Percentiles rank a stretch among this genome's conserved stretches.
Evolutionary conservation across 1,140 invertebrate species (phyloP).

Genomic region (Drosophila oshimai): DNA sequence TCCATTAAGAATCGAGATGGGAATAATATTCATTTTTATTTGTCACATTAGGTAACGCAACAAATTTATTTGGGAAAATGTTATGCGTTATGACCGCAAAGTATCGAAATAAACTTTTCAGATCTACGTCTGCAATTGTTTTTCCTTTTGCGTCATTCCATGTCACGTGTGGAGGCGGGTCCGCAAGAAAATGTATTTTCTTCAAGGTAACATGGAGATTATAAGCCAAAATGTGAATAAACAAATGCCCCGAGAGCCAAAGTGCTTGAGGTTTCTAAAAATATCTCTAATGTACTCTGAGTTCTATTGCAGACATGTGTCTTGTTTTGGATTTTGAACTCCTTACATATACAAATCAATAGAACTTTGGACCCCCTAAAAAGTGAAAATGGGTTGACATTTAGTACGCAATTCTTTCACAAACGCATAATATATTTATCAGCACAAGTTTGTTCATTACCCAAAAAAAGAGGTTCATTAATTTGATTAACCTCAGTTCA

Average conservation of each 20-base stretch:
- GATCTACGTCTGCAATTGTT: conserved; percentile 39
- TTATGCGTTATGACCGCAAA: too few relatives aligned
- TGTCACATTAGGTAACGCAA: conserved; percentile 20
- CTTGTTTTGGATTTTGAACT: conserved; percentile 24
- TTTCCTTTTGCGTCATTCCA: conserved; percentile 44
- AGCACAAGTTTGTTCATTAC: not conserved
- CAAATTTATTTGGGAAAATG: conserved; percentile 9
- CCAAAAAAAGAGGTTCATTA: not conserved
- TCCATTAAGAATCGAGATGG: conserved; percentile 3
- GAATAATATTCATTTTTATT: not conserved
- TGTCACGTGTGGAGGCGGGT: conserved; percentile 49
- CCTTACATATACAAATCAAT: not conserved
- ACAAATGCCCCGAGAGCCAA: conserved; percentile 9
- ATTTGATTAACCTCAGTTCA: not conserved
- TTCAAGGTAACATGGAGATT: conserved; percentile 51
- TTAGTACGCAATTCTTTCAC: not conserved
- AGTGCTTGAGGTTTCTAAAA: conserved; percentile 41
- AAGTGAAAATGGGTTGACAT: not conserved
- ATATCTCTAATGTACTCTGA: conserved; percentile 7
- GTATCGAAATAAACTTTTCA: conserved; percentile 26
- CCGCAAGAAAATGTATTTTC: conserved; percentile 3
- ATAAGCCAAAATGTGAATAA: conserved; percentile 42
- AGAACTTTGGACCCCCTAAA: not conserved
- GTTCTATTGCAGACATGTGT: not conserved
- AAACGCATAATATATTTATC: not conserved